Evolutionary conservation across 2,113 vertebrate genomes (phyloP).

Genomic region (Heptranchias perlo): DNA sequence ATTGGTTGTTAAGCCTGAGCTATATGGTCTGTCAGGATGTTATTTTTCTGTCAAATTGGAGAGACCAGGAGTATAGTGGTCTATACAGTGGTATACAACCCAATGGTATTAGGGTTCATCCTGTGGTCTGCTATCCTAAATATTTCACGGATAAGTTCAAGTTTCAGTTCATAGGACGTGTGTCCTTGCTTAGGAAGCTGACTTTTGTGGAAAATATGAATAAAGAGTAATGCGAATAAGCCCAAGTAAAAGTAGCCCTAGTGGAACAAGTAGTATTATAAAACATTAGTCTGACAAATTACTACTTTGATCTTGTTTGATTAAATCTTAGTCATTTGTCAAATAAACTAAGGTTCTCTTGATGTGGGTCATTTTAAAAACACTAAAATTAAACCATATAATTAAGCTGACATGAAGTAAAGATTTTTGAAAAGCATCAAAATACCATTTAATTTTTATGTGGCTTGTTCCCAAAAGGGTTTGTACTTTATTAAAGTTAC

Average conservation of each 20-base stretch:
- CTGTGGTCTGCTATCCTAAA: too few relatives aligned
- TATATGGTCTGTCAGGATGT: too few relatives aligned
- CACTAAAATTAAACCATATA: conserved; percentile 92
- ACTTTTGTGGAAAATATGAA: too few relatives aligned
- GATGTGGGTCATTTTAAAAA: conserved; percentile 81
- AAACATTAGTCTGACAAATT: conserved; percentile 77
- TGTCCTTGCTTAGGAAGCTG: too few relatives aligned
- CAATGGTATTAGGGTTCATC: too few relatives aligned
- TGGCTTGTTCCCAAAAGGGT: conserved; percentile 73
- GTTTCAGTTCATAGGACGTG: too few relatives aligned
- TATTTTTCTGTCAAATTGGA: too few relatives aligned
- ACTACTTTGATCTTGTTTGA: conserved; percentile 78
- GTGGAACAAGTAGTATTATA: conserved; percentile 64
- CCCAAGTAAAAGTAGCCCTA: conserved; percentile 51
- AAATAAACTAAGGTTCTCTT: conserved; percentile 73
- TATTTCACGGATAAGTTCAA: too few relatives aligned
- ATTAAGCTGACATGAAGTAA: conserved; percentile 92
- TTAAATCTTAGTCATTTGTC: conserved; percentile 46
- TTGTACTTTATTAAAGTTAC: conserved; percentile 87
- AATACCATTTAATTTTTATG: conserved; percentile 84
- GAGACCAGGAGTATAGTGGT: too few relatives aligned
- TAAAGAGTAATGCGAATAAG: too few relatives aligned
- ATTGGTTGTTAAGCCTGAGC: too few relatives aligned
- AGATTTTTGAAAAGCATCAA: conserved; percentile 70
- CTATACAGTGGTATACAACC: too few relatives aligned